Base-by-base conservation (phyloP, 2,797 vertebrate genomes). In the Poecilia wingei region DNA sequence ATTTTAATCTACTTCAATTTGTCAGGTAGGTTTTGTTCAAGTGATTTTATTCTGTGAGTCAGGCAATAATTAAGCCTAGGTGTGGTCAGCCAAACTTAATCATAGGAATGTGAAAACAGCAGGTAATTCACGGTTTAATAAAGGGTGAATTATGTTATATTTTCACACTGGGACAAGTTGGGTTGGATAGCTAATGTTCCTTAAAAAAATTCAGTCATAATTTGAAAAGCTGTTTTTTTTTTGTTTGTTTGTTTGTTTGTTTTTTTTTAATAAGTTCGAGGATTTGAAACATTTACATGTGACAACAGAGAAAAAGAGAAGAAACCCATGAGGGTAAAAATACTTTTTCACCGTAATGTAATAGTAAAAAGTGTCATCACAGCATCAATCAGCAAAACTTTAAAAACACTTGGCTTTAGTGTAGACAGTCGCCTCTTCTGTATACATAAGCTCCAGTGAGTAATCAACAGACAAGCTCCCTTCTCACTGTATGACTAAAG, bases 401-500 rank as follows among this genome's bases (percentile, higher is more conserved):
- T 71, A 71, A 46, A n/a, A 71, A 71, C 68, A 46, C 68, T 71
- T 43, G 66, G 36, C 22, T 69, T 71, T 28, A 28, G 68, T 28
- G 68, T 16, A 46, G 68, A 71, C 68, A 28, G 68, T 71, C 68
- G 1, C 41, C 41, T 70, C 41, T 28, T 46, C 25, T 71, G 68
- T 36, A 49, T 66, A 66, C 18, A 76, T 25, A 46, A 36, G 59
- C 31, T 33, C 46, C 43, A 46, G 16, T 36, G 51, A 12, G 68
- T 46, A 59, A 78, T 78, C 68, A 72, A 59, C 53, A 61, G 25
- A 51, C 72, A 79, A 79, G 72, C 74, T 45, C 71, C 20, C 70
- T 66, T 82, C 64, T 82, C 49, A 76, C 72, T 80, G 72, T 80
- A 66, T 55, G 53, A 13, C 59, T 79, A 33, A 71, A 84, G 77